Evolutionary conservation across 2,113 vertebrate species (phyloP).

Genomic region (Amblyornis subalaris): DNA sequence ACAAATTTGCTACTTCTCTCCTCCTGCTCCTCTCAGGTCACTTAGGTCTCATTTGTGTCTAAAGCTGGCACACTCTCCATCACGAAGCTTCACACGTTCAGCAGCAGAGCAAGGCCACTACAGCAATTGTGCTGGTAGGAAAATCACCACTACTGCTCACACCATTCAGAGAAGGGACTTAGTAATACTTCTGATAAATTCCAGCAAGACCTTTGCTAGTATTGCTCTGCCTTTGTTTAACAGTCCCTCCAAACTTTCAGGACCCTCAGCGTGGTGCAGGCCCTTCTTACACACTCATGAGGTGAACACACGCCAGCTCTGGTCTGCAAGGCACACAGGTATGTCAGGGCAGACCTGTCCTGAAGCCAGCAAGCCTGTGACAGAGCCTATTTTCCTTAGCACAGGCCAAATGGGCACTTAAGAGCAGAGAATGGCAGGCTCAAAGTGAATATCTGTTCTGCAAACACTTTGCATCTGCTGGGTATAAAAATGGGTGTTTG

Average conservation of each 20-base stretch:
- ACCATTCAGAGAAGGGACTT: neutral
- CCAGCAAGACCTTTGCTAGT: neutral
- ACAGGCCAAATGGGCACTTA: neutral
- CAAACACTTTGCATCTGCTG: neutral
- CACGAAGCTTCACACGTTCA: neutral
- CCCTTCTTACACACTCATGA: fast-evolving
- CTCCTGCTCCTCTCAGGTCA: neutral
- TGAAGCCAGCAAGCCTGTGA: neutral
- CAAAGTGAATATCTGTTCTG: neutral
- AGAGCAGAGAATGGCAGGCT: neutral
- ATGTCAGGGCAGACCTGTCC: fast-evolving
- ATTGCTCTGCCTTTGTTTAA: neutral
- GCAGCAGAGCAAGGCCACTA: neutral
- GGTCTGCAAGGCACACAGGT: neutral
- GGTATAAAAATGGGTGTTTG: neutral
- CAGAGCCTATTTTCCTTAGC: neutral
- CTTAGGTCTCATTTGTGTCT: neutral
- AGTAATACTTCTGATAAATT: neutral
- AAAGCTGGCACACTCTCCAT: neutral
- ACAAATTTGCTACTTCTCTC: neutral
- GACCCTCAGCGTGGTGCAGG: neutral
- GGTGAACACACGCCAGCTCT: neutral
- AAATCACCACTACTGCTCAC: neutral
- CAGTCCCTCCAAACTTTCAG: neutral
- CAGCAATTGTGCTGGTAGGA: neutral